Evolutionary conservation across 2,888 invertebrate genomes (phyloP), one percentile per base, ranked within the genome.

Genomic region (Acronicta aceris): DNA sequence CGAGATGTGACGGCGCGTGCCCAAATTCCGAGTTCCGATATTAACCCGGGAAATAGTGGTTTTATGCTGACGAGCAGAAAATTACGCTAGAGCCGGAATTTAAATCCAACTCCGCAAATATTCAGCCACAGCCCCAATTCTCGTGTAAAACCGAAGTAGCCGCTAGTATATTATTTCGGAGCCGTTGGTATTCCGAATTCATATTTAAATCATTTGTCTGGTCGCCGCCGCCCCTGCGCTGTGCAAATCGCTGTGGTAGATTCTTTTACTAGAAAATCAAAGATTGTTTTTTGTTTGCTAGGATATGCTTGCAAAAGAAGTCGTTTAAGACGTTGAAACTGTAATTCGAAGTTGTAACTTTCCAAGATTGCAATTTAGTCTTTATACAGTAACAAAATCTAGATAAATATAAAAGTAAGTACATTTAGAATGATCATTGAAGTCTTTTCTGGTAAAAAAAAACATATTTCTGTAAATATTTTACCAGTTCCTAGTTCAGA

Each of bases 11-110:
- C 25, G 54, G 43, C 21, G n/a, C 40, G 15, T 25, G 27, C 53
- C 54, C 43, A 53, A 69, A 56, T 51, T 67, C 56, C 54, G 68
- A 56, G 43, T 57, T 61, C 41, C 21, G 8, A 57, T 48, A 57
- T 73, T 62, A 61, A 62, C 62, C 47, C 41, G 16, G 47, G 51
- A 36, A 43, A 61, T 61, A 62, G 74, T 62, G 69, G 69, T 73
- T 73, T 70, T 68, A 58, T 45, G 38, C 62, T 57, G 62, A 62
- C 69, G 69, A 68, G 38, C 62, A 54, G 57, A 67, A 70, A 68
- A 70, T 73, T 70, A 48, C 45, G 57, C 45, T 61, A 42, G 41
- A 38, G n/a, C 42, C 33, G 51, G 54, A 68, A 61, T 70, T 70
- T 68, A 73, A 70, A 62, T 57, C 38, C 50, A 47, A 45, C 41